Conservation (phyloP, 2,888 invertebrate species). For the Schizaphis graminum region DNA sequence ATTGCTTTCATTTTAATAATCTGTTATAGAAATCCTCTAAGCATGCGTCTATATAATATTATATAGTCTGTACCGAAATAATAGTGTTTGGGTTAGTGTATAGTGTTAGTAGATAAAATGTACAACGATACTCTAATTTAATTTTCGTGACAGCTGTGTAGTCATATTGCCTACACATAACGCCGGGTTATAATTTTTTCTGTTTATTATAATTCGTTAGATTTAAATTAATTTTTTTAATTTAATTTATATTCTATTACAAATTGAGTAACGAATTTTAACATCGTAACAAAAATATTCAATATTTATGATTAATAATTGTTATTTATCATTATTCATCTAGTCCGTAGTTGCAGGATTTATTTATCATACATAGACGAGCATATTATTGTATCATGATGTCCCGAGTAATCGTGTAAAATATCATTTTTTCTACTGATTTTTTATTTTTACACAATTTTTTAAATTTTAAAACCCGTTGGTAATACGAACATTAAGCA, state of each 20-base stretch:
- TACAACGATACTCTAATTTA: neutral
- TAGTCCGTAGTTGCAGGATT: neutral
- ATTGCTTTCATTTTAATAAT: neutral
- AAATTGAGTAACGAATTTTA: neutral
- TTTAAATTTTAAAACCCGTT: neutral
- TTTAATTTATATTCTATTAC: neutral
- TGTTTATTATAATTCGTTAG: neutral
- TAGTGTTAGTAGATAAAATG: neutral
- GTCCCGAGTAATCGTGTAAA: neutral
- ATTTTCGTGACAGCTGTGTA: neutral
- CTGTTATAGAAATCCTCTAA: neutral
- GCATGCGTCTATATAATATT: neutral
- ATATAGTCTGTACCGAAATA: neutral
- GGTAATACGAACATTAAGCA: neutral
- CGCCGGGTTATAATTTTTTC: neutral
- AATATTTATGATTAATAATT: neutral
- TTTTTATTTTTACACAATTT: neutral
- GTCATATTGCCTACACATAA: conserved; percentile 22
- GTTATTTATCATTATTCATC: neutral
- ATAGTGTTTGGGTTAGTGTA: neutral
- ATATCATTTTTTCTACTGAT: neutral
- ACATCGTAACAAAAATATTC: neutral
- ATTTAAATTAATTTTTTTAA: neutral
- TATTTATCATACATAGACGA: neutral
- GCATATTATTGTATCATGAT: neutral